Percentiles rank a stretch among this genome's conserved stretches.
phyloP scores from a whole-genome alignment of 1,140 invertebrate genomes.

The Leptinotarsa lineolata region DNA sequence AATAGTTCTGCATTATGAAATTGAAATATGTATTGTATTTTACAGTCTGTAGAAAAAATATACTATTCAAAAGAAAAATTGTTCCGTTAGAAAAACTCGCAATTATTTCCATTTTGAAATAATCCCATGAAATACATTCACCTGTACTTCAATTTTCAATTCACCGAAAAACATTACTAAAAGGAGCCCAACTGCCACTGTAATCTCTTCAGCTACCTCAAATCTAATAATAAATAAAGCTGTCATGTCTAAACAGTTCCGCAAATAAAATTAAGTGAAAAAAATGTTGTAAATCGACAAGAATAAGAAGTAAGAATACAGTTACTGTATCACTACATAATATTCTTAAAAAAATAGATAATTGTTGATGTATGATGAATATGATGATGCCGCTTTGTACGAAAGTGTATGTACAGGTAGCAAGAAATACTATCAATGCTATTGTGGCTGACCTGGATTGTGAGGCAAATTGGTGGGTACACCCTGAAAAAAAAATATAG shows the following conservation, averaged over 20 bases:
- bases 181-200: neutral
- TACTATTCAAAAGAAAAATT: no score
- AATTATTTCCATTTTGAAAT: no score
- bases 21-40: no score
- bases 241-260: slow-evolving; percentile 28
- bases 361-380: slow-evolving; percentile 48
- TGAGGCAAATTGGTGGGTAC: slow-evolving; percentile 56
- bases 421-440: slow-evolving; percentile 53
- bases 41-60: no score
- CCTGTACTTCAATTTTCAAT: neutral
- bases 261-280: slow-evolving; percentile 38
- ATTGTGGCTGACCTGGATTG: slow-evolving; percentile 56
- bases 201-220: slow-evolving; percentile 18
- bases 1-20: no score
- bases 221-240: slow-evolving; percentile 32
- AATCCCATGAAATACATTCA: no score
- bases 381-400: slow-evolving; percentile 50
- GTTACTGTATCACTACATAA: slow-evolving; percentile 49
- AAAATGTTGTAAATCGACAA: slow-evolving; percentile 36
- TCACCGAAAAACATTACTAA: neutral
- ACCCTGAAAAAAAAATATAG: slow-evolving; percentile 47
- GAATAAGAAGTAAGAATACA: slow-evolving; percentile 37
- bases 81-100: no score
- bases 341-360: slow-evolving; percentile 54
- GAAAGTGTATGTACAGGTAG: slow-evolving; percentile 52